Percentiles rank a stretch among this genome's conserved stretches.
Conservation (phyloP, 2,888 invertebrate species). For the Ptilodon capucinus region DNA sequence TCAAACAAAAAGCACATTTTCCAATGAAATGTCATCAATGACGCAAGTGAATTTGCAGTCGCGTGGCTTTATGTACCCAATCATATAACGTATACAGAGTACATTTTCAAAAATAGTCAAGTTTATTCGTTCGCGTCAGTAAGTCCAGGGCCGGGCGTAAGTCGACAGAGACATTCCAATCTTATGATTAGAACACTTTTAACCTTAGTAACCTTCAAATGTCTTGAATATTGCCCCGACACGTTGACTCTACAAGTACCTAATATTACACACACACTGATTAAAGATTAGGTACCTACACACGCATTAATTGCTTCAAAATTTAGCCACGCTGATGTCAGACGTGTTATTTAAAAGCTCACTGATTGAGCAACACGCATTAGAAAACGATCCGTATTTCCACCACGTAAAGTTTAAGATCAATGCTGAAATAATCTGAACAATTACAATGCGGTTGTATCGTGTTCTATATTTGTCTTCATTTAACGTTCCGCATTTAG, state of each 20-base stretch:
- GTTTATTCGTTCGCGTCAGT: no score
- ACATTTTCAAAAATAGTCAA: no score
- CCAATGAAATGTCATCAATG: no score
- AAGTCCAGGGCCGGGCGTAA: no score
- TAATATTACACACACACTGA: no score
- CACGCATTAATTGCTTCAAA: conserved; percentile 21
- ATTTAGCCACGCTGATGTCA: conserved; percentile 36
- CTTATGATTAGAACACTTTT: no score
- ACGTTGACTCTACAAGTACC: neutral
- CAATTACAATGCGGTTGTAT: conserved; percentile 1
- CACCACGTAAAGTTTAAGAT: conserved; percentile 17
- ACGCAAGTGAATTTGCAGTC: no score
- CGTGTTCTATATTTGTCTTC: conserved; percentile 24
- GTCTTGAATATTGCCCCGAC: neutral
- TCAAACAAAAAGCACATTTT: no score
- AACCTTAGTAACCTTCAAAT: no score
- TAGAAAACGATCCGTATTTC: conserved; percentile 15
- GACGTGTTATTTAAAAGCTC: conserved; percentile 25
- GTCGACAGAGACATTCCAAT: no score
- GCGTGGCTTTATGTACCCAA: no score
- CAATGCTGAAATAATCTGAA: neutral
- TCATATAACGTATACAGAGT: no score
- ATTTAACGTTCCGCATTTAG: conserved; percentile 29
- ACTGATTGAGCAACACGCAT: conserved; percentile 22
- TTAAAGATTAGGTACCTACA: neutral